phyloP scores from a whole-genome alignment of 2,797 vertebrate species.

The Hypotaenidia philippensis region DNA sequence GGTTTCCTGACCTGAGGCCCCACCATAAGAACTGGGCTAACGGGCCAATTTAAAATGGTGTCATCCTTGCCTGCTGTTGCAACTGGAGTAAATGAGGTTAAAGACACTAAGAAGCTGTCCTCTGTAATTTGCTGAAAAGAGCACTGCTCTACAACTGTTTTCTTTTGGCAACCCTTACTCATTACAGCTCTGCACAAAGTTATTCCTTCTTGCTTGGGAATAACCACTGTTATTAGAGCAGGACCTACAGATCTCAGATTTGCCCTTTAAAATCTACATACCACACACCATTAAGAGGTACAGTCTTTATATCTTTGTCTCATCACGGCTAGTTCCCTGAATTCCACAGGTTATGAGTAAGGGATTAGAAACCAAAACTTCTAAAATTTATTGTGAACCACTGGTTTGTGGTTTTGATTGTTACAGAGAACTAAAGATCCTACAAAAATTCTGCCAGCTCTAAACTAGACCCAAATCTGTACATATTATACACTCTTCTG shows the following conservation, averaged over 20 bases:
- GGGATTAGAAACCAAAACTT: not conserved
- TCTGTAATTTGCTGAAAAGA: not conserved
- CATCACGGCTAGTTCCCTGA: not conserved
- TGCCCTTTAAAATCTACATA: not conserved
- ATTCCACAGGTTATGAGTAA: not conserved
- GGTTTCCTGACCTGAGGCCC: constrained; percentile 29
- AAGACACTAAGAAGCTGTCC: not conserved
- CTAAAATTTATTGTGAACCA: not conserved
- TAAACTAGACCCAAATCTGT: not conserved
- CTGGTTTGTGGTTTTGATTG: fast-evolving
- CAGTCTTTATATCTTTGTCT: not conserved
- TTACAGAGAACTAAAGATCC: not conserved
- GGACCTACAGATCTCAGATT: not conserved
- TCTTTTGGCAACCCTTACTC: not conserved
- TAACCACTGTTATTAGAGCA: not conserved
- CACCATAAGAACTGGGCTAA: not conserved
- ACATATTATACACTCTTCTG: not conserved
- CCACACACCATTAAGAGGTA: not conserved
- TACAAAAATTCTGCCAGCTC: not conserved
- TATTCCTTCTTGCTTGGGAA: not conserved
- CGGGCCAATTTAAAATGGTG: not conserved
- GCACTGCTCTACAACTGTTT: not conserved
- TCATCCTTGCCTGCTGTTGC: not conserved
- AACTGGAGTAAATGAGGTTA: not conserved
- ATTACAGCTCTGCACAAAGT: not conserved